Evolutionary conservation across 2,888 invertebrate species (phyloP).

Genomic region (Epirrhoe alternata): DNA sequence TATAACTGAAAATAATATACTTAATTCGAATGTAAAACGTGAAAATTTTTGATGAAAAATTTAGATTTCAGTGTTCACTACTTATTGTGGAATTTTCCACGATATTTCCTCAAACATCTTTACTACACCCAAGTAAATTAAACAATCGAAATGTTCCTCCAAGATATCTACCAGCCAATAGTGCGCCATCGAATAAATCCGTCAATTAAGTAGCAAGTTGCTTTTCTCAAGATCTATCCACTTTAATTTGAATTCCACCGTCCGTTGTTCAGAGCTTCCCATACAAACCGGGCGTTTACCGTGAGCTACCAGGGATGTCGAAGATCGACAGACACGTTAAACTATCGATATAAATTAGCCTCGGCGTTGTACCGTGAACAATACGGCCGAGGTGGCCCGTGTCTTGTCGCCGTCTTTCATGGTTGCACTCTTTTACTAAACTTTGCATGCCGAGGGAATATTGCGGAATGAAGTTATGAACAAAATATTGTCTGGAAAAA

Average conservation of each 20-base stretch:
- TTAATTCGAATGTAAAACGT: too few relatives aligned
- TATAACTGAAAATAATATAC: background rate
- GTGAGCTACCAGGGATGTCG: slow-evolving; percentile 33
- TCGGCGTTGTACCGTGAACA: slow-evolving; percentile 72
- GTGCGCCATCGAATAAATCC: slow-evolving; percentile 31
- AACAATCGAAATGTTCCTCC: slow-evolving; percentile 6
- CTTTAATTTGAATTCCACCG: slow-evolving; percentile 37
- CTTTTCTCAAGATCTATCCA: slow-evolving; percentile 32
- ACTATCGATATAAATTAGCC: slow-evolving; percentile 78
- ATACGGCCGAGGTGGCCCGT: slow-evolving; percentile 75
- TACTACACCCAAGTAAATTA: background rate
- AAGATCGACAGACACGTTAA: slow-evolving; percentile 32
- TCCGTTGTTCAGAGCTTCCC: slow-evolving; percentile 39
- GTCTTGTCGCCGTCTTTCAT: slow-evolving; percentile 31
- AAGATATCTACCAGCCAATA: slow-evolving; percentile 14
- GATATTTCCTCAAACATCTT: background rate
- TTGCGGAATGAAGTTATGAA: slow-evolving; percentile 29
- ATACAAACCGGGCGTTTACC: slow-evolving; percentile 33
- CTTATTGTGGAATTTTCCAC: background rate
- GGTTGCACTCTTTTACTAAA: slow-evolving; percentile 28
- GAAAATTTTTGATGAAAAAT: too few relatives aligned
- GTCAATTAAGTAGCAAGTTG: slow-evolving; percentile 33
- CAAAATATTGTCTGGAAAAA: slow-evolving; percentile 27
- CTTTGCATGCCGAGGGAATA: slow-evolving; percentile 29
- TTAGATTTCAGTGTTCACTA: too few relatives aligned